Conservation (phyloP, 2,797 vertebrate genomes). For the Dallia pectoralis region DNA sequence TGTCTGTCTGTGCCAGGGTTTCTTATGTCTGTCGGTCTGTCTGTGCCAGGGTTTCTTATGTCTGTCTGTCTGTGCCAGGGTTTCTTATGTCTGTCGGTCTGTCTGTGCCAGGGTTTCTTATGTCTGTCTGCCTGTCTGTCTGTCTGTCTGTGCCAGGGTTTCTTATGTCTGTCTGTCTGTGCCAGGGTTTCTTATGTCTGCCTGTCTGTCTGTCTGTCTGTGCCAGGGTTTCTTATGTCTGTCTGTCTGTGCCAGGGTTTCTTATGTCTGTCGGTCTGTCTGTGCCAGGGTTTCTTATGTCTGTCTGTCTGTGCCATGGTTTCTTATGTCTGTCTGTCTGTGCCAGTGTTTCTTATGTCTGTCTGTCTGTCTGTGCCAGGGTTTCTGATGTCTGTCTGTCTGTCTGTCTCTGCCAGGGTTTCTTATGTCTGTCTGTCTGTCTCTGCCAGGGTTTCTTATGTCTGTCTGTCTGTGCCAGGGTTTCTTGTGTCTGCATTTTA, state of each 20-base stretch:
- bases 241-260: not conserved
- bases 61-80: not conserved
- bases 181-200: no score
- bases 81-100: no score
- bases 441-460: no score
- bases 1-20: not conserved
- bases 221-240: no score
- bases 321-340: not conserved
- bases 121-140: no score
- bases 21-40: no score
- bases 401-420: not conserved
- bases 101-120: not conserved
- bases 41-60: no score
- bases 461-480: not conserved
- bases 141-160: not conserved
- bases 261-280: no score
- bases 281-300: no score
- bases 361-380: not conserved
- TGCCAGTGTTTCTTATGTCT: no score
- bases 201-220: not conserved
- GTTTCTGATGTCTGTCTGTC: no score
- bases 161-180: not conserved
- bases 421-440: no score
- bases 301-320: not conserved
- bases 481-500: slow-evolving; percentile 4